Evolutionary conservation across 2,888 invertebrate species (phyloP).

Genomic region (Ommatoiulus sabulosus): DNA sequence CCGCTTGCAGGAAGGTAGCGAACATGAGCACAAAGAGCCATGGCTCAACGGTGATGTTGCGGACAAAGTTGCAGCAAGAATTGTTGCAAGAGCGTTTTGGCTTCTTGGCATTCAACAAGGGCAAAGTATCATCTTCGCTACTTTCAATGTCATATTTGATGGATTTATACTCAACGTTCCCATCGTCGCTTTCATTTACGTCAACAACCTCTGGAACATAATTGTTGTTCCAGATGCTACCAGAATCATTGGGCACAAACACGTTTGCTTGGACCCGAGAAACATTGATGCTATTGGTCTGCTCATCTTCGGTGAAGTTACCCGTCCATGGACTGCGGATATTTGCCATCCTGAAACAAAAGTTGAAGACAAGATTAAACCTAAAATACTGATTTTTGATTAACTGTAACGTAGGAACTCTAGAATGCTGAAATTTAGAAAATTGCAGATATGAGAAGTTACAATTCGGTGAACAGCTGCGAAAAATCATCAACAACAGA

Average conservation of each 20-base stretch:
- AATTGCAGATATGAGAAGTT: no score
- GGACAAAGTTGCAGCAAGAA: neutral
- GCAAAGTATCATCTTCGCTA: neutral
- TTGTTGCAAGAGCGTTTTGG: neutral
- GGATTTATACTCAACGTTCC: neutral
- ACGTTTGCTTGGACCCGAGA: neutral
- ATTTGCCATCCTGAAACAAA: neutral
- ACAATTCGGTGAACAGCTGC: no score
- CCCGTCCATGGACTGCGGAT: neutral
- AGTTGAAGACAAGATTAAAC: neutral
- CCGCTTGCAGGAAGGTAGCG: conserved; percentile 73
- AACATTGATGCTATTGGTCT: neutral
- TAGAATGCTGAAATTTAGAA: no score
- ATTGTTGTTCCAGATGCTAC: neutral
- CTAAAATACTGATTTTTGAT: no score
- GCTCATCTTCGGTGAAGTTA: neutral
- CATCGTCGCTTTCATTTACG: neutral
- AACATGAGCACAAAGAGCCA: conserved; percentile 90
- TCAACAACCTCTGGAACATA: neutral
- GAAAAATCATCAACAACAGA: no score
- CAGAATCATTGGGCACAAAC: neutral
- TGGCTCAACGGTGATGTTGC: conserved; percentile 82
- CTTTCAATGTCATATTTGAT: neutral
- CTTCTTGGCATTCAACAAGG: neutral
- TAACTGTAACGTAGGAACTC: no score